Base-by-base conservation (phyloP, 35 echinoderm and acorn worm genomes). In the Patiria miniata region DNA sequence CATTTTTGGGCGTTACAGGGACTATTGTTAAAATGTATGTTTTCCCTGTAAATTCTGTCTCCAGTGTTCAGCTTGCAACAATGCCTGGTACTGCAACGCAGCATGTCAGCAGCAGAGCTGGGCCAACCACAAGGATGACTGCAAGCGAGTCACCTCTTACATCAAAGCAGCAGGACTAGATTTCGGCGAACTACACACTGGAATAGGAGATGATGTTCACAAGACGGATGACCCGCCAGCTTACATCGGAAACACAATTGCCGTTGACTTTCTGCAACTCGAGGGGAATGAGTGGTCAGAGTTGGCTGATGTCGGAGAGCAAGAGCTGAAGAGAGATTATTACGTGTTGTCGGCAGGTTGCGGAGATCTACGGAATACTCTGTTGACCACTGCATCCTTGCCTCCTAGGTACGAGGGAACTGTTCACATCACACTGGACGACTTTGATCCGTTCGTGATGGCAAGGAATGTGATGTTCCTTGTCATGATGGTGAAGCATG, bases 171-270 rank as follows among this genome's bases (percentile, higher is more conserved):
- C 36, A 23, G 57, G 37, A 1, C 15, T 33, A 17, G n/a, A 18
- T 18, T 18, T 84, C 7, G n/a, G 39, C 5, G 39, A 58, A 0
- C 19, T 32, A 14, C 37, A 60, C 54, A 7, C 51, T 12, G 21
- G 59, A 28, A 38, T 47, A 47, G 42, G 51, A n/a, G 29, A 26
- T 30, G 8, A 81, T 17, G 1, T 61, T 3, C 36, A 36, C 28
- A 84, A 38, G 33, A 21, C 28, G 34, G 82, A 19, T 10, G 77
- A 85, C 36, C 18, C 60, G 21, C 87, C 83, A 7, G 86, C 4
- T 52, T 95, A 95, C 52, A 87, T 90, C 38, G 85, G 93, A 10
- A 90, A 95, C 29, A 78, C 84, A 2, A 60, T 90, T 30, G 88
- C 93, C 0, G 77, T 51, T 36, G 93, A 95, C 42, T 51, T 95